Evolutionary conservation across 2,797 vertebrate species (phyloP).

Genomic region (Selene dorsalis): DNA sequence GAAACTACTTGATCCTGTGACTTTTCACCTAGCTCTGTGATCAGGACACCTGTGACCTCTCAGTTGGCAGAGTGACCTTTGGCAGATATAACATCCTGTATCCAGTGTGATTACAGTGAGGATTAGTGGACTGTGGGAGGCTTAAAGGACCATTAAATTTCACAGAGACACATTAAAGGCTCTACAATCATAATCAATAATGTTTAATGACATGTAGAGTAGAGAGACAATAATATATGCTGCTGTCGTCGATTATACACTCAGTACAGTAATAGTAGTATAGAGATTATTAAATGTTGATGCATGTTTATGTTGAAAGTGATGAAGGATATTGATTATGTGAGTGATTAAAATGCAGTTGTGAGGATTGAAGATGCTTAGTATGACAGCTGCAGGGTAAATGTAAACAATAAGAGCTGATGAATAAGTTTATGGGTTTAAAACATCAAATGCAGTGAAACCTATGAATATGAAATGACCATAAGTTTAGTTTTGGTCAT

Average conservation of each 20-base stretch:
- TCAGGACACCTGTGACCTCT: constrained; percentile 39
- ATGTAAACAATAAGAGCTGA: neutral
- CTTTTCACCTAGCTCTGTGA: neutral
- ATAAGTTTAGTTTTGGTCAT: neutral
- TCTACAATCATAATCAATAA: constrained; percentile 65
- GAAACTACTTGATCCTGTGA: neutral
- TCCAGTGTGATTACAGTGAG: constrained; percentile 20
- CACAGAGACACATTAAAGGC: constrained; percentile 52
- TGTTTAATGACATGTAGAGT: constrained; percentile 52
- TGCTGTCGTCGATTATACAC: constrained; percentile 23
- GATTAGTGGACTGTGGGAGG: constrained; percentile 47
- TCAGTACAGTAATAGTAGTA: constrained; percentile 3
- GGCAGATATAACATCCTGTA: constrained; percentile 11
- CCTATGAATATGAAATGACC: neutral
- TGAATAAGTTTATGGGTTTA: neutral
- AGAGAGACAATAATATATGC: constrained; percentile 11
- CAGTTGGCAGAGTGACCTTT: constrained; percentile 26
- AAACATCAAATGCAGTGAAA: neutral
- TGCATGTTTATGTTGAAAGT: constrained; percentile 20
- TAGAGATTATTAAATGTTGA: constrained; percentile 1
- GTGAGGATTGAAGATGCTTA: neutral
- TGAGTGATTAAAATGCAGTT: constrained; percentile 23
- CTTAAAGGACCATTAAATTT: constrained; percentile 65
- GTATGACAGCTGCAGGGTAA: neutral
- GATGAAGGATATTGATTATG: constrained; percentile 13